Conservation (phyloP, 2,113 vertebrate species). For the Channa argus region DNA sequence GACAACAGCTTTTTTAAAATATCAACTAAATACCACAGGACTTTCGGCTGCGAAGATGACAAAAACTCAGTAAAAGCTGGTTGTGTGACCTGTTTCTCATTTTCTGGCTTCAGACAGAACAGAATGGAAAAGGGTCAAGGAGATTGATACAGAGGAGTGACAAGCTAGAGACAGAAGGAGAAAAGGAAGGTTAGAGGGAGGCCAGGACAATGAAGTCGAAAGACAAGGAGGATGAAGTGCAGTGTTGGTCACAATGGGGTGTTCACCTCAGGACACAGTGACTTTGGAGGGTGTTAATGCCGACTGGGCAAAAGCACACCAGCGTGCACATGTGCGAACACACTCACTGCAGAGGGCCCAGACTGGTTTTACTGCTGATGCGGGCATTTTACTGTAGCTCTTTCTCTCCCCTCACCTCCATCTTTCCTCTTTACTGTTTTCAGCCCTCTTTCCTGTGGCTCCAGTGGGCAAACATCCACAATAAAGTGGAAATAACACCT, state of each 20-base stretch:
- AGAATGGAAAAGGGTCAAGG: no score
- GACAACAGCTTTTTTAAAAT: background rate
- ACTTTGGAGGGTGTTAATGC: slow-evolving; percentile 80
- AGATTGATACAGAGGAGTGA: no score
- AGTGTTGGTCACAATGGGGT: slow-evolving; percentile 36
- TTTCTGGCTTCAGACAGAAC: no score
- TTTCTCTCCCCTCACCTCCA: slow-evolving; percentile 45
- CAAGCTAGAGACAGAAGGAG: background rate
- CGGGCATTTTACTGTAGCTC: slow-evolving; percentile 42
- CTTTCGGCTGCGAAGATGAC: slow-evolving; percentile 11
- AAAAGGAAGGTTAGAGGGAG: slow-evolving; percentile 22
- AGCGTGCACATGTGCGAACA: slow-evolving; percentile 62
- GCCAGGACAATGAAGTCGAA: slow-evolving; percentile 29
- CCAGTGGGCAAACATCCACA: no score
- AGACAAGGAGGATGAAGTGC: slow-evolving; percentile 34
- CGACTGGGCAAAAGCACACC: slow-evolving; percentile 72
- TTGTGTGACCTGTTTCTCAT: no score
- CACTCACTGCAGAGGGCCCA: slow-evolving; percentile 69
- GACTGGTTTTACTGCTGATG: slow-evolving; percentile 74
- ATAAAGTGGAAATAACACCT: background rate
- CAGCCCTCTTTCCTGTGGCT: slow-evolving; percentile 17
- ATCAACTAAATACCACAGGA: background rate
- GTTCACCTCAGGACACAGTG: slow-evolving; percentile 72
- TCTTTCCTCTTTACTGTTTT: slow-evolving; percentile 28
- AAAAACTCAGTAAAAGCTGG: slow-evolving; percentile 8